phyloP scores from a whole-genome alignment of 2,113 vertebrate species.

The Tyto alba region DNA sequence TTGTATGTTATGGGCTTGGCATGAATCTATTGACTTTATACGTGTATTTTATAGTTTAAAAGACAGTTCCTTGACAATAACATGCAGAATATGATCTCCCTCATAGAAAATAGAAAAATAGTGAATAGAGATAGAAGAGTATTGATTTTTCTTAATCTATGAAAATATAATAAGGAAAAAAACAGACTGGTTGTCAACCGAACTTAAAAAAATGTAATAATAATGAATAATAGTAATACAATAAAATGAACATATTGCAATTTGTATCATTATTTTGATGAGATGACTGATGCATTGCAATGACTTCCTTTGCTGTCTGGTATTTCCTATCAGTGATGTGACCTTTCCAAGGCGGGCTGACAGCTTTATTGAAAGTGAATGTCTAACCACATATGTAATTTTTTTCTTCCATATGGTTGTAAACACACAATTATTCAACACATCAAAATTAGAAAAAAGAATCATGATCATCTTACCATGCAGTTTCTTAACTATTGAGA shows the following conservation, averaged over 20 bases:
- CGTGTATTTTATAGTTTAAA: not conserved
- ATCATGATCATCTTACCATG: not conserved
- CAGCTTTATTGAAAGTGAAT: constrained; percentile 9
- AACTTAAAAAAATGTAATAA: not conserved
- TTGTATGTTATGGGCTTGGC: not conserved
- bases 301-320: not conserved
- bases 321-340: constrained; percentile 9
- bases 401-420: constrained; percentile 37
- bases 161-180: not conserved
- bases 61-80: not conserved
- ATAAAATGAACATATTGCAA: not conserved
- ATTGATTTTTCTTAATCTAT: not conserved
- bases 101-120: not conserved
- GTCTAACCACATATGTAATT: constrained; percentile 13
- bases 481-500: not conserved
- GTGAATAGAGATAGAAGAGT: not conserved
- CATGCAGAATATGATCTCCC: not conserved
- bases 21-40: not conserved
- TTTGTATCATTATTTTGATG: constrained; percentile 1
- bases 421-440: not conserved
- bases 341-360: constrained; percentile 35
- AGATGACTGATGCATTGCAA: constrained; percentile 9
- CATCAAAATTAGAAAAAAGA: not conserved
- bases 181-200: not conserved
- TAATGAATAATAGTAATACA: not conserved